phyloP scores from a whole-genome alignment of 2,797 vertebrate genomes.

The Trematomus bernacchii region DNA sequence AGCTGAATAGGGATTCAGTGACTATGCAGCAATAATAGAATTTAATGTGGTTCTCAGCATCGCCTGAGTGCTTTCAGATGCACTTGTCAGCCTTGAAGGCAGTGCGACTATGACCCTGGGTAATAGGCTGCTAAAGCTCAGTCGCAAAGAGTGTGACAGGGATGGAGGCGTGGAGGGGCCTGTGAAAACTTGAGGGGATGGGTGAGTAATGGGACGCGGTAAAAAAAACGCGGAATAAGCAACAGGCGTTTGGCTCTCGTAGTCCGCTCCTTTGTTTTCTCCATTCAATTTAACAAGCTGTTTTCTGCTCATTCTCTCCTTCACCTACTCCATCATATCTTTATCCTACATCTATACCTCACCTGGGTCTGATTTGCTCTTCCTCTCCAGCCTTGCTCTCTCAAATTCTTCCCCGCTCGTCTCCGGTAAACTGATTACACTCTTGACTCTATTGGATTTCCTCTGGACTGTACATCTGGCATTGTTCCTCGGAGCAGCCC shows the following conservation, averaged over 20 bases:
- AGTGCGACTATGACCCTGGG: constrained; percentile 83
- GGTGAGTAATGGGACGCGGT: not conserved
- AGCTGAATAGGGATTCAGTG: constrained; percentile 76
- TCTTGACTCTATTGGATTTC: constrained; percentile 80
- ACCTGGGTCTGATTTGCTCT: constrained; percentile 49
- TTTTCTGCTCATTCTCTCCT: not conserved
- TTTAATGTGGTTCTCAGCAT: constrained; percentile 83
- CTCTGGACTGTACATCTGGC: constrained; percentile 80
- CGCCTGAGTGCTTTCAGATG: constrained; percentile 83
- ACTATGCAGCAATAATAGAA: constrained; percentile 83
- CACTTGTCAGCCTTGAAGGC: constrained; percentile 84
- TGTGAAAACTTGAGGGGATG: constrained; percentile 18
- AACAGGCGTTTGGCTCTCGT: constrained; percentile 57
- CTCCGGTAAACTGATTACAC: constrained; percentile 80
- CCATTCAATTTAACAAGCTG: constrained; percentile 8
- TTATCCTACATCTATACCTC: constrained; percentile 28
- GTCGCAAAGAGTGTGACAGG: constrained; percentile 44
- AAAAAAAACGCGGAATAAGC: constrained; percentile 38
- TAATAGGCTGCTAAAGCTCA: constrained; percentile 78
- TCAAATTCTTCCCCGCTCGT: constrained; percentile 50
- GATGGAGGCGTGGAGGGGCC: constrained; percentile 34
- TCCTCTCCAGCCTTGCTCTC: constrained; percentile 33
- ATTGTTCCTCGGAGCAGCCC: constrained; percentile 72
- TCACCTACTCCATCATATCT: constrained; percentile 12
- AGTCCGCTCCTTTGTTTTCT: constrained; percentile 10